Percentiles rank a stretch among this genome's conserved stretches.
phyloP scores from a whole-genome alignment of 1,140 invertebrate genomes.

The Bombus consobrinus region DNA sequence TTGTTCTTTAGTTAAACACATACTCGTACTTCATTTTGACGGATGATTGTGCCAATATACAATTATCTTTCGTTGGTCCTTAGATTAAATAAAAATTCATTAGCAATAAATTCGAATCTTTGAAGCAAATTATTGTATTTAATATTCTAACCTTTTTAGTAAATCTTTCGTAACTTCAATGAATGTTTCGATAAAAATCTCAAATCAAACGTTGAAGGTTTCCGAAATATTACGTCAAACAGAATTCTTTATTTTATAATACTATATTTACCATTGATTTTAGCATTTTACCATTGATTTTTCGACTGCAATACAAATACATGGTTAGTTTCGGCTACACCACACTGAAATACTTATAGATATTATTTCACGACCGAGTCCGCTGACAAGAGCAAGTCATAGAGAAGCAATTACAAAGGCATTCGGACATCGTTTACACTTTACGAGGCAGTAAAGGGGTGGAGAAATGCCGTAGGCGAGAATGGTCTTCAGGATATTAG shows the following conservation, averaged over 20 bases:
- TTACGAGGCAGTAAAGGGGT: conserved; percentile 52
- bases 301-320: neutral
- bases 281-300: neutral
- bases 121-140: neutral
- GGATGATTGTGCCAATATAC: too few species aligned
- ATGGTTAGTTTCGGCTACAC: neutral
- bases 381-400: conserved; percentile 63
- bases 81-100: too few species aligned
- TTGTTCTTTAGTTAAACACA: too few species aligned
- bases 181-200: too few species aligned
- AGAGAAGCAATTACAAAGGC: conserved; percentile 62
- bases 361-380: conserved; percentile 39
- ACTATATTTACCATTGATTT: neutral
- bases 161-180: neutral
- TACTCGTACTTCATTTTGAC: too few species aligned
- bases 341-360: conserved; percentile 6
- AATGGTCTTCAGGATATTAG: conserved; percentile 79
- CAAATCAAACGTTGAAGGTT: too few species aligned
- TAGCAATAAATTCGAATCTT: too few species aligned
- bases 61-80: too few species aligned
- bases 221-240: too few species aligned
- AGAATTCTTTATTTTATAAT: neutral
- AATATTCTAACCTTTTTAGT: neutral
- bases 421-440: conserved; percentile 66
- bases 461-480: conserved; percentile 67